Conservation (phyloP, 2,113 vertebrate species). For the Chionis minor region DNA sequence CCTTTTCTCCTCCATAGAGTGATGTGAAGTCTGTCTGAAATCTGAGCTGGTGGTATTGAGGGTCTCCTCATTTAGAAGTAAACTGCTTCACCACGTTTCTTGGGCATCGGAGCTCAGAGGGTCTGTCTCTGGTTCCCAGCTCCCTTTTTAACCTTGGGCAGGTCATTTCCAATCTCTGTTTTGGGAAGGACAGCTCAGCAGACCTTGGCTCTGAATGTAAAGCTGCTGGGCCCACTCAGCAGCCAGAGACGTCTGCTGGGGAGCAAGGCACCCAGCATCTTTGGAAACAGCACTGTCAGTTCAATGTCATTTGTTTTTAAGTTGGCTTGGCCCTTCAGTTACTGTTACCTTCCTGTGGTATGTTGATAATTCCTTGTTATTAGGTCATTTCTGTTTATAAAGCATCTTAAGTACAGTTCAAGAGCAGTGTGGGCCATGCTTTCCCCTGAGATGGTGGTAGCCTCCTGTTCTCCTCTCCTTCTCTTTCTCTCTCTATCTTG, state of each 20-base stretch:
- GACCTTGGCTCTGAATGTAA: not conserved
- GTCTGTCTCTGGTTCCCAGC: not conserved
- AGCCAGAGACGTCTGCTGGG: not conserved
- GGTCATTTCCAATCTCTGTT: not conserved
- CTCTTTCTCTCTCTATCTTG: not conserved
- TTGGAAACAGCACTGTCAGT: not conserved
- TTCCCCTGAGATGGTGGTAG: not conserved
- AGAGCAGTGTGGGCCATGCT: not conserved
- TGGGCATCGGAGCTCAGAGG: not conserved
- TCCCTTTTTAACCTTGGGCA: not conserved
- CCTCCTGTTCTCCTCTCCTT: not conserved
- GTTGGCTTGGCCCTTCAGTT: not conserved
- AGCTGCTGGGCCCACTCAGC: not conserved
- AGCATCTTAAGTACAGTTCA: not conserved
- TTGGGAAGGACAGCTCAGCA: not conserved
- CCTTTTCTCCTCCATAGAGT: not conserved
- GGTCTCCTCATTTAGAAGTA: not conserved
- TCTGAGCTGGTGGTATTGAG: not conserved
- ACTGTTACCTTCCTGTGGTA: not conserved
- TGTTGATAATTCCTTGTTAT: not conserved
- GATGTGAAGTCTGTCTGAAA: not conserved
- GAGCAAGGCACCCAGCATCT: not conserved
- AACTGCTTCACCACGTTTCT: accelerated
- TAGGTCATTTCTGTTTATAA: not conserved
- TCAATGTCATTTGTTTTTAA: not conserved